phyloP scores from a whole-genome alignment of 2,113 vertebrate genomes.

The Menidia beryllina region DNA sequence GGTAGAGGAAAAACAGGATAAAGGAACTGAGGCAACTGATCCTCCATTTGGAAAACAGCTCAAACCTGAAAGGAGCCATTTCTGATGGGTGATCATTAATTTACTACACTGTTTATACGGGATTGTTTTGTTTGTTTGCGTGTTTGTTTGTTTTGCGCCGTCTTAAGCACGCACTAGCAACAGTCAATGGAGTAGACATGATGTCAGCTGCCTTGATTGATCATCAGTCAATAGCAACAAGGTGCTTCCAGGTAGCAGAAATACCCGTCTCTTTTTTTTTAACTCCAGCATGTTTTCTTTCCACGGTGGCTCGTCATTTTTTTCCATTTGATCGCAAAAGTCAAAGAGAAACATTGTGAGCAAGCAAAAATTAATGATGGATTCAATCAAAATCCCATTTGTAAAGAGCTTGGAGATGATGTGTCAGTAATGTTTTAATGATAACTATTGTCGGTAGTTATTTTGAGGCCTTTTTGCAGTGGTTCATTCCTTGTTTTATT shows the following conservation, averaged over 20 bases:
- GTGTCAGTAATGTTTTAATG: no score
- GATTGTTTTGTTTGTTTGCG: no score
- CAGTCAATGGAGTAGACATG: slow-evolving; percentile 30
- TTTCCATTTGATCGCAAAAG: background rate
- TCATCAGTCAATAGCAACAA: slow-evolving; percentile 27
- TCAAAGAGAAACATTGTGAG: background rate
- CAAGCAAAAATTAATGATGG: no score
- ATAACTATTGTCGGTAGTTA: no score
- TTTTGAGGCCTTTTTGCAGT: no score
- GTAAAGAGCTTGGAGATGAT: background rate
- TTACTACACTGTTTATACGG: slow-evolving; percentile 30
- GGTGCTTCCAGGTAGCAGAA: slow-evolving; percentile 30
- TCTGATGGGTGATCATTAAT: slow-evolving; percentile 38
- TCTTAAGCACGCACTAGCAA: slow-evolving; percentile 29
- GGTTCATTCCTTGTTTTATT: no score
- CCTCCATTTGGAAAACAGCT: slow-evolving; percentile 45
- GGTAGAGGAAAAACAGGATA: slow-evolving; percentile 13
- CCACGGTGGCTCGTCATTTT: background rate
- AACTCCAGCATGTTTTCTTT: background rate
- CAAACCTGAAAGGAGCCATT: slow-evolving; percentile 25
- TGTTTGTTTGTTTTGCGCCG: no score
- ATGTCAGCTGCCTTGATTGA: slow-evolving; percentile 41
- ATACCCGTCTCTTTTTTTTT: background rate
- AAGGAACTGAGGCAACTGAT: slow-evolving; percentile 31
- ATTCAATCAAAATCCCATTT: background rate